Evolutionary conservation across 2,888 invertebrate species (phyloP).

Genomic region (Dicyrtoma fusca): DNA sequence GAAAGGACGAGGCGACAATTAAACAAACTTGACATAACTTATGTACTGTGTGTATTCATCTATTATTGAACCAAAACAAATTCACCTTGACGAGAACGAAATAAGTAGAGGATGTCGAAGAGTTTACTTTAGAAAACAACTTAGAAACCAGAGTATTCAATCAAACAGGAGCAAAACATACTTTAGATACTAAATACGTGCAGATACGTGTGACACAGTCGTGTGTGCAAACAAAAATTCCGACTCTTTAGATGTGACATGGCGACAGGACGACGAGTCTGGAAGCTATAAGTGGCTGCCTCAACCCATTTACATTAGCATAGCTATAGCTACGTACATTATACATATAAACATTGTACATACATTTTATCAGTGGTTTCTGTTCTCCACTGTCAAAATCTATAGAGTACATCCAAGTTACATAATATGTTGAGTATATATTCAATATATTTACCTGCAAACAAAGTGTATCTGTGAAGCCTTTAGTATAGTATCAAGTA

Average conservation of each 20-base stretch:
- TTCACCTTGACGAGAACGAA: too few species aligned
- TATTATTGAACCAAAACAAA: too few species aligned
- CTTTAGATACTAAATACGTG: background rate
- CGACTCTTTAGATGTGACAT: background rate
- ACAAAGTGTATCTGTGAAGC: slow-evolving; percentile 33
- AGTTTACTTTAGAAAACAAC: too few species aligned
- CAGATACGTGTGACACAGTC: background rate
- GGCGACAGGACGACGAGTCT: background rate
- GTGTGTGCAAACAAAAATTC: background rate
- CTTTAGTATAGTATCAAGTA: slow-evolving; percentile 26
- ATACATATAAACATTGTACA: slow-evolving; percentile 2
- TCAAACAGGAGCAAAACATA: background rate
- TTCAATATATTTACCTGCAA: slow-evolving; percentile 16
- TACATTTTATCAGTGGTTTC: background rate
- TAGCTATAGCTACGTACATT: too few species aligned
- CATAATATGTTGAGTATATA: background rate
- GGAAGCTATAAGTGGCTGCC: background rate
- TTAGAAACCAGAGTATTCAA: background rate
- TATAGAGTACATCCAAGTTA: background rate
- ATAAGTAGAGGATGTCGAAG: too few species aligned
- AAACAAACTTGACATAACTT: too few species aligned
- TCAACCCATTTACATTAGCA: background rate
- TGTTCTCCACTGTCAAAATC: slow-evolving; percentile 4
- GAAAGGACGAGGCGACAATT: too few species aligned
- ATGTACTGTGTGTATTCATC: too few species aligned